Evolutionary conservation across 2,113 vertebrate species (phyloP).

Genomic region (Crypturellus undulatus): DNA sequence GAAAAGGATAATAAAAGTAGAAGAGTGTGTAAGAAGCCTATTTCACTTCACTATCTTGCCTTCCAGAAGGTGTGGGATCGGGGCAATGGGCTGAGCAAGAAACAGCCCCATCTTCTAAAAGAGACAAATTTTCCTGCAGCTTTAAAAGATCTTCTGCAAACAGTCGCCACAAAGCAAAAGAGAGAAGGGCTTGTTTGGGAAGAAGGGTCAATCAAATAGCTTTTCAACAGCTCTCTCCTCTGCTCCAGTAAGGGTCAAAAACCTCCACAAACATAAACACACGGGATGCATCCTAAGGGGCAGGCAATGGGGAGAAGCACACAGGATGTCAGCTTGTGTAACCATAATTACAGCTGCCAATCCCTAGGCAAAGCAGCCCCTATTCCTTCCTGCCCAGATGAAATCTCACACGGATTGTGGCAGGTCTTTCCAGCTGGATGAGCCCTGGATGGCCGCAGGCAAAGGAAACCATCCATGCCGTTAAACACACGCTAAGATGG

Average conservation of each 20-base stretch:
- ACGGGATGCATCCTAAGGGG: neutral
- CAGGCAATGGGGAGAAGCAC: neutral
- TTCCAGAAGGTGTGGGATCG: neutral
- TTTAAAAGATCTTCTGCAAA: neutral
- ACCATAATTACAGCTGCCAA: conserved; percentile 63
- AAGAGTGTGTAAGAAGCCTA: neutral
- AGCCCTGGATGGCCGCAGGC: conserved; percentile 53
- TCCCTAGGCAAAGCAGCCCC: conserved; percentile 17
- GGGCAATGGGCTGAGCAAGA: neutral
- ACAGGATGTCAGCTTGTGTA: neutral
- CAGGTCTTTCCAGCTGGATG: conserved; percentile 52
- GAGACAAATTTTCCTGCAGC: neutral
- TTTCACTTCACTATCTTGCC: neutral
- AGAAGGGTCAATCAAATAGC: neutral
- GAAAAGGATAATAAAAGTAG: neutral
- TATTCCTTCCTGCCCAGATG: conserved; percentile 36
- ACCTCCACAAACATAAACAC: neutral
- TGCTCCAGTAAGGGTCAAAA: neutral
- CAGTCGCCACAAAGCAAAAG: neutral
- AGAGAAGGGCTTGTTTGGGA: neutral
- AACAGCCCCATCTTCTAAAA: neutral
- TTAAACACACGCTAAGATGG: conserved; percentile 34
- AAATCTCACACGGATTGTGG: neutral
- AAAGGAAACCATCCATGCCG: conserved; percentile 12
- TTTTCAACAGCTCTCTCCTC: neutral